Evolutionary conservation across 2,113 vertebrate genomes (phyloP), one percentile per base, ranked within the genome.

Genomic region (Sander lucioperca): DNA sequence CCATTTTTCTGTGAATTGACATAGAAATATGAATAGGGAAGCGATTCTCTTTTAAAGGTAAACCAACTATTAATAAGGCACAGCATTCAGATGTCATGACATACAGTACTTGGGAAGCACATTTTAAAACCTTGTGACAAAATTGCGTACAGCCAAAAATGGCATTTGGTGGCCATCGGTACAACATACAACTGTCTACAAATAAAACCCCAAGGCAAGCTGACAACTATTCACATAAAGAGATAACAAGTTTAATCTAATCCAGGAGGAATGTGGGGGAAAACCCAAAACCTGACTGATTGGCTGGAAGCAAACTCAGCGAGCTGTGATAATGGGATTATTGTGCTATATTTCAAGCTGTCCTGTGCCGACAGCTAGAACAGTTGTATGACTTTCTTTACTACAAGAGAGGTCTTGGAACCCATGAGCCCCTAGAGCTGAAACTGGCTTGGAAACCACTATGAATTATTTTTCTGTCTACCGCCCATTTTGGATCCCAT

Each of bases 291-390:
- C 25, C 58, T 73, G 33, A 53, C 39, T 64, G 78, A 50, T 62
- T 90, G 79, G 85, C 61, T 86, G 64, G 65, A 83, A 74, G 70
- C 65, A 77, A 72, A 89, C 64, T 74, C 48, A 33, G 19, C 10
- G n/a, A 77, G 56, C 54, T 45, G 19, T 75, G 73, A 88, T 90
- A 86, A 93, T 77, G 53, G 78, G 69, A 89, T 90, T 87, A 87
- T 69, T 89, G 80, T 69, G 65, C 75, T 82, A 63, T 82, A 90
- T 82, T 86, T 90, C 79, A 82, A 62, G 82, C 69, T 70, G 69
- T 71, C 72, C 19, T 62, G 53, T 82, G 75, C 71, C 59, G 25
- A 82, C 77, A 88, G 70, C 79, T 51, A 76, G 57, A 86, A 70
- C 30, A 77, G 57, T 77, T 85, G 57, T 56, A 61, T 75, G 68